Conservation (phyloP, 2,888 invertebrate species). For the Coelinius sp. region DNA sequence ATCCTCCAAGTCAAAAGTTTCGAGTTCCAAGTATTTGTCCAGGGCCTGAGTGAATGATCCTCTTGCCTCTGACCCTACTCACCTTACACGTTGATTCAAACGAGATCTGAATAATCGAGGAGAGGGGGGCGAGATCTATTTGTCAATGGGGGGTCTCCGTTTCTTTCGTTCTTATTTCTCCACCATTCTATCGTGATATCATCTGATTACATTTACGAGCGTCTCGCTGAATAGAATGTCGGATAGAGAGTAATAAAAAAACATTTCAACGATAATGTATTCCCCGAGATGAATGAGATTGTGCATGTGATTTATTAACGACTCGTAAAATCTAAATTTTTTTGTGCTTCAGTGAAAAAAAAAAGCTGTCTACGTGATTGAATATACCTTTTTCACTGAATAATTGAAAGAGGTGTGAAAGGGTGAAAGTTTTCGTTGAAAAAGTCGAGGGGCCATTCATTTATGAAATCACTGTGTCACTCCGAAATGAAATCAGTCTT, state of each 20-base stretch:
- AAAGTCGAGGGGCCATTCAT: no score
- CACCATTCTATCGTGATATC: neutral
- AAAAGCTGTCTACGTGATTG: constrained; percentile 16
- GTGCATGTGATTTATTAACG: constrained; percentile 9
- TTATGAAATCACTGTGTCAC: no score
- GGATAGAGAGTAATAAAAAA: neutral
- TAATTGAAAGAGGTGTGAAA: neutral
- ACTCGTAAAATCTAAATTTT: neutral
- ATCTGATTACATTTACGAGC: neutral
- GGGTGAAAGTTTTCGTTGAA: neutral
- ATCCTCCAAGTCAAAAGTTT: constrained; percentile 7
- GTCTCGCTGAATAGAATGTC: neutral
- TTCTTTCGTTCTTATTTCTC: neutral
- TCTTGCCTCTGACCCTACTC: neutral
- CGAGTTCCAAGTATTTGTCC: constrained; percentile 2
- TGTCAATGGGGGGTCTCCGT: neutral
- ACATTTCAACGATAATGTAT: constrained; percentile 17
- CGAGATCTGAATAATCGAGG: neutral
- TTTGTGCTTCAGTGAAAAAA: neutral
- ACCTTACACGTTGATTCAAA: neutral
- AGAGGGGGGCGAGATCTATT: neutral
- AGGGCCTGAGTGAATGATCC: constrained; percentile 4
- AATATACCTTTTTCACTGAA: constrained; percentile 12
- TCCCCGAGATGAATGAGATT: constrained; percentile 6
- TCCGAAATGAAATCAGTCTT: neutral